Percentiles rank a stretch among this genome's conserved stretches.
These are phyloP conservation scores for Melanotaenia parkinsoni DNA, from an alignment of 2,797 vertebrate species.

Conservation along the genomic window DNA sequence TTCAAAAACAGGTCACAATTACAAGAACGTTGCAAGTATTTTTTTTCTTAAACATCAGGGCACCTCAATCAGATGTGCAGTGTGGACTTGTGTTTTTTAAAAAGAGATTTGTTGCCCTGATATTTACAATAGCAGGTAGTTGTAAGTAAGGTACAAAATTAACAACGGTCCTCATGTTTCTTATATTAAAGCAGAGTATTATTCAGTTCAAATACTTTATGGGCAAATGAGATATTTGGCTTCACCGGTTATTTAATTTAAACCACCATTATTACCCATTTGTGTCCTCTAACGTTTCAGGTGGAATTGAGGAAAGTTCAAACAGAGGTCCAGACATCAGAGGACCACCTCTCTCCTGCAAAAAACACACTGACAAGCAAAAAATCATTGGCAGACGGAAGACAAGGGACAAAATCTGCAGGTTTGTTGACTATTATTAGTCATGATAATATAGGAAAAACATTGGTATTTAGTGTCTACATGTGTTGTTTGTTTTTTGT, in stretches of 20 bases:
- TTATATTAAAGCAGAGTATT: not conserved
- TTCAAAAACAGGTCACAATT: not conserved
- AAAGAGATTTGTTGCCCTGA: too few relatives aligned
- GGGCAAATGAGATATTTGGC: not conserved
- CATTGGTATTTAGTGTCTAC: not conserved
- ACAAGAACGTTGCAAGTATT: too few relatives aligned
- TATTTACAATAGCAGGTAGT: too few relatives aligned
- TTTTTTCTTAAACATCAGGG: too few relatives aligned
- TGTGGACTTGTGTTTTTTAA: too few relatives aligned
- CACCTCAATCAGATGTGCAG: too few relatives aligned
- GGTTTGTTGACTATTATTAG: constrained; percentile 52
- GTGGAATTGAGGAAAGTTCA: constrained; percentile 65
- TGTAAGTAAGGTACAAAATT: not conserved
- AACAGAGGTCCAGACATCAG: constrained; percentile 48
- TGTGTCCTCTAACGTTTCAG: constrained; percentile 52
- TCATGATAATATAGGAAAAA: not conserved
- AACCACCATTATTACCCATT: not conserved
- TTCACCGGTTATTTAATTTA: not conserved
- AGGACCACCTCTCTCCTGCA: constrained; percentile 29
- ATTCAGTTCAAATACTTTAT: not conserved
- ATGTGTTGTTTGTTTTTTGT: not conserved
- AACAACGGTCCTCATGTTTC: not conserved
- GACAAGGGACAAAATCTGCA: constrained; percentile 48
- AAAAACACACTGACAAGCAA: constrained; percentile 32
- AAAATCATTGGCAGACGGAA: constrained; percentile 53